Evolutionary conservation across 2,888 invertebrate species (phyloP), one percentile per base, ranked within the genome.

Genomic region (Oxytorus armatus): DNA sequence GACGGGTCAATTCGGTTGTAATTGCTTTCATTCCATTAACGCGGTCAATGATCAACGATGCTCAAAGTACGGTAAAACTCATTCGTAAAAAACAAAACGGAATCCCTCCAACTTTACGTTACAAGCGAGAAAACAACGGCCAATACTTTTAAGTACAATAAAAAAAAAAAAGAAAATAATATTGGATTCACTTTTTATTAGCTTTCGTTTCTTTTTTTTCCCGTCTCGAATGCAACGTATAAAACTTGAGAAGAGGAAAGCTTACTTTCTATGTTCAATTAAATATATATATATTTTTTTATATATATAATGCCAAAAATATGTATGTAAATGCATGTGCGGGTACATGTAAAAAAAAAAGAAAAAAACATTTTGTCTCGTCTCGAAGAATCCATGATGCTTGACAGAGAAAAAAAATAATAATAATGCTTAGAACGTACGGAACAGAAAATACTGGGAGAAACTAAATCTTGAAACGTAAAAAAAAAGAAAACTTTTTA

Each of bases 221-320:
- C n/a, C n/a, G 63, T 82, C 80, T 72, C 80, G 83, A 85, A 85
- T 86, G 85, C 83, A 84, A 82, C 84, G 72, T 69, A 79, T 81
- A 82, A 84, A n/a, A 83, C 70, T 81, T 84, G 80, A 85, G 77
- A 84, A 78, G 83, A 80, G 81, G 70, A 78, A 83, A 74, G 66
- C 85, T 86, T 86, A 86, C 77, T 77, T 79, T 81, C 82, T 86
- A 85, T 79, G 76, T 84, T 82, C 76, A 84, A 79, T 82, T 84
- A 83, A 84, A 82, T 86, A 84, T 84, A 83, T 84, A 82, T 83
- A 82, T 82, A 77, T 39, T 21, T 59, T 16, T 57, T 10, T 36
- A 21, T 39, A 23, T 68, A 81, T 84, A 84, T 85, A 83, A 85
- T 85, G 84, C 84, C 84, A 82, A 84, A 84, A 84, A 83, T 79